Evolutionary conservation across 2,113 vertebrate species (phyloP).

Genomic region (Emydocephalus ijimae): DNA sequence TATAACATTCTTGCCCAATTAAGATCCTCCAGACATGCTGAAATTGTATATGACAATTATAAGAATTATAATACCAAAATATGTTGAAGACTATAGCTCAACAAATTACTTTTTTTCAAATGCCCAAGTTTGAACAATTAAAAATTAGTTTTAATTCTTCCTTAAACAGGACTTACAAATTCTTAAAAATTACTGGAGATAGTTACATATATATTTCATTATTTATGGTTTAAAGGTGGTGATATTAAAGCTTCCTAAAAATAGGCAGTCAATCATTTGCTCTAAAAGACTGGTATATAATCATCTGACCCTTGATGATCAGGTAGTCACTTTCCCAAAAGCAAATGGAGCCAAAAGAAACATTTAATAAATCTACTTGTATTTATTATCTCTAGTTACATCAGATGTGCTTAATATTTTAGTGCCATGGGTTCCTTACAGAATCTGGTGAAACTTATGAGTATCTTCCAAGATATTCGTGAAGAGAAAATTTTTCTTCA

Average conservation of each 20-base stretch:
- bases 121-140: not conserved
- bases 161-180: not conserved
- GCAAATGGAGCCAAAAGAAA: not conserved
- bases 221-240: not conserved
- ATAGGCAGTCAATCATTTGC: not conserved
- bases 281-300: not conserved
- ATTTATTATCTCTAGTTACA: not conserved
- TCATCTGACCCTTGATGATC: not conserved
- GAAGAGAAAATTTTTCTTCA: not conserved
- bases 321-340: not conserved
- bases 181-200: not conserved
- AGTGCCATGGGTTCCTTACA: not conserved
- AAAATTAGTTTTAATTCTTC: not conserved
- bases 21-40: not conserved
- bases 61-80: not conserved
- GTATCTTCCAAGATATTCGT: not conserved
- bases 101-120: not conserved
- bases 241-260: not conserved
- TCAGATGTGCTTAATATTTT: not conserved
- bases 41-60: not conserved
- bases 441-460: not conserved
- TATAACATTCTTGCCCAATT: not conserved
- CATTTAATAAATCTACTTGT: not conserved
- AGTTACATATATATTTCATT: not conserved
- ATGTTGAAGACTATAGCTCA: not conserved